Percentiles rank a stretch among this genome's conserved stretches.
phyloP scores from a whole-genome alignment of 2,888 invertebrate species.

The Barypeithes pellucidus region DNA sequence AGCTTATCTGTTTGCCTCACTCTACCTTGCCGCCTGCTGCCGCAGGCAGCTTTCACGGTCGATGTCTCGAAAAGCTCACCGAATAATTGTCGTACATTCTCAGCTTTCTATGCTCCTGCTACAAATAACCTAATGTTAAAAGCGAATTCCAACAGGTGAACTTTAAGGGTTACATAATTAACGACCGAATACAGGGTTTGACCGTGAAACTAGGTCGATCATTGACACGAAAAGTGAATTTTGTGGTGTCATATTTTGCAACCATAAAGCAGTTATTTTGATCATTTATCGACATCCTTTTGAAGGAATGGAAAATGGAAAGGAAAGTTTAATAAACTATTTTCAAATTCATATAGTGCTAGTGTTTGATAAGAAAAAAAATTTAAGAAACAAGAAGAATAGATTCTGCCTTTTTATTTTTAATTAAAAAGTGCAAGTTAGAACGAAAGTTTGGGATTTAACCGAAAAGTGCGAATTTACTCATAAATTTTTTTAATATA shows the following conservation, averaged over 20 bases:
- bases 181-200: conserved; percentile 21
- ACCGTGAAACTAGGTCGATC: conserved; percentile 28
- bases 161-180: conserved; percentile 46
- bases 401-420: too few species aligned
- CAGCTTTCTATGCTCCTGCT: conserved; percentile 62
- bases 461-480: too few species aligned
- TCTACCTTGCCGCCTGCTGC: neutral
- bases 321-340: conserved; percentile 1
- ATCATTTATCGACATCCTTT: neutral
- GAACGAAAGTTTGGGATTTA: too few species aligned
- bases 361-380: too few species aligned
- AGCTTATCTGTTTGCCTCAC: conserved; percentile 4
- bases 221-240: conserved; percentile 24
- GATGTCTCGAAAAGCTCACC: neutral
- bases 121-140: conserved; percentile 65
- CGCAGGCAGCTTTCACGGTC: neutral
- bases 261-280: neutral
- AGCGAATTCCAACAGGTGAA: conserved; percentile 69
- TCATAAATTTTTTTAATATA: too few species aligned
- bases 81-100: conserved; percentile 48
- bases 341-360: neutral
- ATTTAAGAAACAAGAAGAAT: neutral
- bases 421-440: too few species aligned
- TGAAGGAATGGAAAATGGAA: neutral
- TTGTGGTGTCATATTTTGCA: conserved; percentile 6